Evolutionary conservation across 2,797 vertebrate genomes (phyloP), one percentile per base, ranked within the genome.

Genomic region (Stomatorhinus walkeri): DNA sequence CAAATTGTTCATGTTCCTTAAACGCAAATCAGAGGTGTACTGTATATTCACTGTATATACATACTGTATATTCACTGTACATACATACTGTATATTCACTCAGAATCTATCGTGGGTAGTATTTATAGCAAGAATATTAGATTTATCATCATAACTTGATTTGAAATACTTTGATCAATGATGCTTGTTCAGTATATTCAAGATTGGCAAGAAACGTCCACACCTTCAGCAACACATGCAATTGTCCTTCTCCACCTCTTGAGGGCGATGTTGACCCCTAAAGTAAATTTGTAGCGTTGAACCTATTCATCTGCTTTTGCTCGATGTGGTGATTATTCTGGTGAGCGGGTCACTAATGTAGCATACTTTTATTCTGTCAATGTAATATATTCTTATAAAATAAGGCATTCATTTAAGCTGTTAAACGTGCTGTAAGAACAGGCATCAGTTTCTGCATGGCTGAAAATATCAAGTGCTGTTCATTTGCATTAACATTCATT

Each of bases 261-360:
- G 86, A 59, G 85, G 89, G 89, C 22, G 86, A 83, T 89, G 72
- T 87, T 87, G 85, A 87, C 28, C 72, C 46, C 72, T 81, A 24
- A 72, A 85, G 84, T 46, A 48, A 72, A 24, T 28, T 46, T 7
- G 22, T 81, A 51, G 24, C 16, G 43, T 59, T 36, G 16, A 22
- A 14, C 76, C 76, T n/a, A 43, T 43, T 79, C 36, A 79, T 43
- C 36, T 79, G 14, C 22, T 64, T 64, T 64, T 36, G 9, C 56
- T 46, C 4, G 1, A 54, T 32, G 19, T 19, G 10, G 59, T 72
- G 54, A 72, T 87, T 43, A 51, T 83, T 81, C 28, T 85, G 56
- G 32, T 86, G 84, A 87, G 3, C 8, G 46, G 46, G 28, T 40
- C 76, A 4, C 48, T 89, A 40, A 87, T 24, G 32, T 76, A 36